A percentile compares a stretch with the other conserved stretches of the same genome.
These are phyloP conservation scores for Leucosticte australis DNA, from an alignment of 2,113 vertebrate genomes.

Conservation along the genomic window DNA sequence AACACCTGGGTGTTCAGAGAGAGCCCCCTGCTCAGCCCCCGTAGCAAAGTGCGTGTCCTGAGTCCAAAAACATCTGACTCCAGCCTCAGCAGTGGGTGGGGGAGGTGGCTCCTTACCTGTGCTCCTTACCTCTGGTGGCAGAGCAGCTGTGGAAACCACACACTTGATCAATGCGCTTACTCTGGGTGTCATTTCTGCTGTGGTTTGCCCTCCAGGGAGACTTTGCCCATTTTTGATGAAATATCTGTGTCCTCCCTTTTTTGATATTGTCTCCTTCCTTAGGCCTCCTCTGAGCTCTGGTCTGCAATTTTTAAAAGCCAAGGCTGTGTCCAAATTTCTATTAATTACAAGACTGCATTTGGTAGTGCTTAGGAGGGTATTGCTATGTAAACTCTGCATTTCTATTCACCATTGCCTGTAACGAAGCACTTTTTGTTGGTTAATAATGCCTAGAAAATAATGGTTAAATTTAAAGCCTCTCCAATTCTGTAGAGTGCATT, in stretches of 20 bases:
- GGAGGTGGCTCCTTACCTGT: neutral
- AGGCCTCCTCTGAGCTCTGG: neutral
- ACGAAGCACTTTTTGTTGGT: neutral
- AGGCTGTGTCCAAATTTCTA: neutral
- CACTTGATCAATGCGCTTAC: rapidly evolving
- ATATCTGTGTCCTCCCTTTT: neutral
- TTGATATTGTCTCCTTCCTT: neutral
- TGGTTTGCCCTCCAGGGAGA: too few relatives aligned
- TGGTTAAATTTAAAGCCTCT: conserved; percentile 7
- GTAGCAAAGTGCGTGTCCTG: rapidly evolving
- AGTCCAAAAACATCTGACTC: rapidly evolving
- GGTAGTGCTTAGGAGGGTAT: neutral
- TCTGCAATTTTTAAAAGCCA: neutral
- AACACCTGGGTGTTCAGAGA: neutral
- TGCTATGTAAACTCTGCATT: neutral
- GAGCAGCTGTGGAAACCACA: neutral
- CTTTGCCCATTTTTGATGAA: neutral
- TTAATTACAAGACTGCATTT: neutral
- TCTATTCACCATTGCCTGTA: neutral
- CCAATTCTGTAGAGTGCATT: neutral
- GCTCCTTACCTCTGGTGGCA: rapidly evolving
- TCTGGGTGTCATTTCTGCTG: neutral
- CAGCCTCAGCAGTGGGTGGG: neutral
- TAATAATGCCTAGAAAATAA: neutral
- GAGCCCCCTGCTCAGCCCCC: neutral